Percentiles rank a stretch among this genome's conserved stretches.
Conservation (phyloP, 2,888 invertebrate genomes). For the Philaethria dido region DNA sequence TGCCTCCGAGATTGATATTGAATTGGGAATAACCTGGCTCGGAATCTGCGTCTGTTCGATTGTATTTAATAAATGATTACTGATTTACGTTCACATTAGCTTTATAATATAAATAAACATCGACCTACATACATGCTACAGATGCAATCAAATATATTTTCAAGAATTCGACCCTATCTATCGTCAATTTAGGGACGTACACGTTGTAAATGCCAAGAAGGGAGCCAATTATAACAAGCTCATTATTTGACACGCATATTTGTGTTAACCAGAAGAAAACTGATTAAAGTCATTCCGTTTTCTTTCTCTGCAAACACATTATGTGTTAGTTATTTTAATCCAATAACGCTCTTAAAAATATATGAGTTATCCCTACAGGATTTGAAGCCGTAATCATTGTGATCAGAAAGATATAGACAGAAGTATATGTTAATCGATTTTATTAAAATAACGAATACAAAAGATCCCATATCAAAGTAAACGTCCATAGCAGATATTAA, state of each 20-base stretch:
- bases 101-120: slow-evolving; percentile 52
- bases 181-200: slow-evolving; percentile 22
- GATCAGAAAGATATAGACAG: too few species aligned
- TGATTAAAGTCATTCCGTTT: not conserved
- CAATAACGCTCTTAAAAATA: too few species aligned
- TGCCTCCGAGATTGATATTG: slow-evolving; percentile 47
- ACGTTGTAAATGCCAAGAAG: slow-evolving; percentile 10
- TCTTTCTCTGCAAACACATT: not conserved
- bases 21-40: slow-evolving; percentile 61
- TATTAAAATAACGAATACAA: slow-evolving; percentile 6
- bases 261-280: not conserved
- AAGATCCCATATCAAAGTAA: not conserved
- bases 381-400: not conserved
- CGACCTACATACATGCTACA: slow-evolving; percentile 35
- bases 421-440: not conserved
- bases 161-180: slow-evolving; percentile 34
- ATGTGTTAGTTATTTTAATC: too few species aligned
- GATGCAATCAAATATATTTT: slow-evolving; percentile 27
- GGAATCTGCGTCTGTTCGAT: slow-evolving; percentile 55
- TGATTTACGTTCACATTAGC: slow-evolving; percentile 56
- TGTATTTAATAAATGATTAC: slow-evolving; percentile 61
- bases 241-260: not conserved
- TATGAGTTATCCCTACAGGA: too few species aligned
- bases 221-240: slow-evolving; percentile 20
- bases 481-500: not conserved